Percentiles rank a stretch among this genome's conserved stretches.
Conservation (phyloP, 2,888 invertebrate genomes). For the Adelphocoris suturalis region DNA sequence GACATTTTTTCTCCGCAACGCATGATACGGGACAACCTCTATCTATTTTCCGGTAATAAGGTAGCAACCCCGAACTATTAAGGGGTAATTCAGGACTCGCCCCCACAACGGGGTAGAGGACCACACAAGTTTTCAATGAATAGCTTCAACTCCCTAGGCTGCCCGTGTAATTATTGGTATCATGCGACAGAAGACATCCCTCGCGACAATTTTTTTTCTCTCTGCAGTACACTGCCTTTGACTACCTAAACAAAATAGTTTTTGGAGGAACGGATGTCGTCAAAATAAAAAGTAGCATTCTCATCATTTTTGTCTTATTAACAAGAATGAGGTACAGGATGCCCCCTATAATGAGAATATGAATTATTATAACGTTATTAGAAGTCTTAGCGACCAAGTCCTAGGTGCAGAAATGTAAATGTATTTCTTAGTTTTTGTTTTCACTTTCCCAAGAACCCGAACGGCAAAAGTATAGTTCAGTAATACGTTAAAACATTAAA, state of each 20-base stretch:
- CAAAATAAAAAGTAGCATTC: neutral
- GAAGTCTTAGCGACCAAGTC: no score
- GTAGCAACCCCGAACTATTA: slow-evolving; percentile 26
- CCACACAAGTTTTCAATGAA: slow-evolving; percentile 65
- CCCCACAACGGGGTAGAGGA: slow-evolving; percentile 59
- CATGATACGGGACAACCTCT: neutral
- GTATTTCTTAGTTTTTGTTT: no score
- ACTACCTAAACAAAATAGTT: neutral
- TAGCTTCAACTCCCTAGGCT: slow-evolving; percentile 7
- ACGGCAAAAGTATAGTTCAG: no score
- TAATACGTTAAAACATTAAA: no score
- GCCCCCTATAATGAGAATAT: neutral
- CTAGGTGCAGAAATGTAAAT: no score
- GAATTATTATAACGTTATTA: no score
- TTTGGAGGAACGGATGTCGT: neutral
- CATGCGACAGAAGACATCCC: slow-evolving; percentile 50
- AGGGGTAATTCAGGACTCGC: slow-evolving; percentile 62
- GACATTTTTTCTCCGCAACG: slow-evolving; percentile 2
- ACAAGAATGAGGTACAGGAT: neutral
- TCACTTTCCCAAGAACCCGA: no score
- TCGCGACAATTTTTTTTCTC: slow-evolving; percentile 10
- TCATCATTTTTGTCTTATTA: neutral
- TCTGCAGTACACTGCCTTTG: neutral
- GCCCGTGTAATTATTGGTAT: slow-evolving; percentile 50
- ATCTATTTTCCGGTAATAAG: slow-evolving; percentile 37